Evolutionary conservation across 2,113 vertebrate species (phyloP).

Genomic region (Diadophis punctatus): DNA sequence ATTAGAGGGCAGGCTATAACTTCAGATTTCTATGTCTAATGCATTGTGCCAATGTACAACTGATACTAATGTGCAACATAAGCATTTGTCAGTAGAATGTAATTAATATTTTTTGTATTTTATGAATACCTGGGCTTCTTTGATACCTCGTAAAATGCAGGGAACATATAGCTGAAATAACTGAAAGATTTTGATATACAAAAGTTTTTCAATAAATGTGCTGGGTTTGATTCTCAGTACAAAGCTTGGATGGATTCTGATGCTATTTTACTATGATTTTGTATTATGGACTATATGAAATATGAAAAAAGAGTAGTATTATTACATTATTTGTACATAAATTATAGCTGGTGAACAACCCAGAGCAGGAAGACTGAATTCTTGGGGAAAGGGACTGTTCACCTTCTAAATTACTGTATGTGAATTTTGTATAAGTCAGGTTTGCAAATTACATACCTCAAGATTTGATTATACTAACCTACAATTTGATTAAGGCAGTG

Average conservation of each 20-base stretch:
- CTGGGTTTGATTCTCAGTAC: background rate
- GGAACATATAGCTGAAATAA: background rate
- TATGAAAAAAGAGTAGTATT: no score
- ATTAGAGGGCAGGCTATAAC: slow-evolving; percentile 58
- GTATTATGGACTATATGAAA: background rate
- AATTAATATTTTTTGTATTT: background rate
- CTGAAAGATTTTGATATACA: background rate
- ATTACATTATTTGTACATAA: background rate
- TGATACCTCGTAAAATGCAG: background rate
- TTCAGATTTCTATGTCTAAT: background rate
- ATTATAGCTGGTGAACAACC: background rate
- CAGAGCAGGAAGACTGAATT: background rate
- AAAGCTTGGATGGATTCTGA: background rate
- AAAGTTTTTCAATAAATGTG: background rate
- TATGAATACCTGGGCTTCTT: background rate
- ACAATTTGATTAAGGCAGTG: background rate
- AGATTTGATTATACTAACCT: background rate
- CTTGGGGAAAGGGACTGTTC: background rate
- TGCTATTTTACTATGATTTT: background rate
- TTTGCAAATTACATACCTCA: background rate
- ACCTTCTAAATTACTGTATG: background rate
- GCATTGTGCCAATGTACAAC: background rate
- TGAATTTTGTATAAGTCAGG: background rate
- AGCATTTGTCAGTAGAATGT: background rate
- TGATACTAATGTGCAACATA: background rate